Base-by-base conservation (phyloP, 2,113 vertebrate genomes). In the Ceyx cyanopectus region DNA sequence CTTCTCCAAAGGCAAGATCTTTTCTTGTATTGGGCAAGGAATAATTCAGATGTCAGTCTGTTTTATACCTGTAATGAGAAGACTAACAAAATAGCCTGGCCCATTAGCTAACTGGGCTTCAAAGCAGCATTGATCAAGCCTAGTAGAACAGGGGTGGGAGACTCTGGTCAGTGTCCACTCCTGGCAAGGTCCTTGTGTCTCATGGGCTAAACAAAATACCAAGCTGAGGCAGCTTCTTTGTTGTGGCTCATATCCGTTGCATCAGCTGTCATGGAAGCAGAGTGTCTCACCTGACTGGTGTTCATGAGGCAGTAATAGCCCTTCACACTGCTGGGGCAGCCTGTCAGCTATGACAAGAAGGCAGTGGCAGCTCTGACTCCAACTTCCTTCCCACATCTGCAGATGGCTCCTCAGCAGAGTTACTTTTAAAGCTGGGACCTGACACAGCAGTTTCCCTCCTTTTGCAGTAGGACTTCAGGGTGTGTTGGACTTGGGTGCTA, bases 301-400 rank as follows among this genome's bases (percentile, higher is more conserved):
- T 10, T 66, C 21, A 4, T 66, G 78, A 62, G 51, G 63, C 79
- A 85, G 58, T 65, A 61, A 16, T n/a, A 68, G 89, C 54, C 34
- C 34, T 27, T 51, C 19, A 7, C 12, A 4, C 29, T 58, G 67
- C 12, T 58, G 67, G 78, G 20, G 23, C 45, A 41, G 75, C 51
- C 50, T 1, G 2, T 61, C 72, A 92, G 78, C 85, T 77, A 20
- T 95, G 91, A 43, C 78, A 75, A 30, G 81, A 80, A 87, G 85
- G 63, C 63, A 73, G 46, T 27, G 81, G 53, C 62, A 79, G 62
- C 18, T 69, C 81, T 96, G 93, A 92, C 62, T 92, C 61, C 18
- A 50, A 32, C 75, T 7, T 6, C 32, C 30, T 93, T 86, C 85
- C 62, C n/a, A 2, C 61, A 63, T 34, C 79, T 92, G 67, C 70